phyloP scores from a whole-genome alignment of 2,797 vertebrate genomes.

The Oryzias sinensis region DNA sequence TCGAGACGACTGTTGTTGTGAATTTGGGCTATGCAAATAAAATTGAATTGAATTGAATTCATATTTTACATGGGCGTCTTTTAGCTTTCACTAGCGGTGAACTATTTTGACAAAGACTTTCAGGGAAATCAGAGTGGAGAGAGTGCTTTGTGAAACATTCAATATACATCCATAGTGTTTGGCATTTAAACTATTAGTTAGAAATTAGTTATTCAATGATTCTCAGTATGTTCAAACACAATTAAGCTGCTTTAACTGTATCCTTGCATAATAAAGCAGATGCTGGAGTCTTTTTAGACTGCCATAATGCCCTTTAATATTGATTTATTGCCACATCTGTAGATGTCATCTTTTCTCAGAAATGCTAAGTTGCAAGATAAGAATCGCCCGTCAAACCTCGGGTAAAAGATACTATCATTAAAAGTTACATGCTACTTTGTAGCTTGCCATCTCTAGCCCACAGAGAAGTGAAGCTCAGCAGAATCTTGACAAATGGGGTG shows the following conservation, averaged over 20 bases:
- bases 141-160: conserved; percentile 8
- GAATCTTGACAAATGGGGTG: conserved; percentile 60
- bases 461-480: conserved; percentile 59
- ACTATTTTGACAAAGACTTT: conserved; percentile 26
- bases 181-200: too few relatives aligned
- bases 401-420: conserved; percentile 51
- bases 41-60: too few relatives aligned
- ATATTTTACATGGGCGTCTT: conserved; percentile 42
- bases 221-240: too few relatives aligned
- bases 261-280: too few relatives aligned
- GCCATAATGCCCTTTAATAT: conserved; percentile 1
- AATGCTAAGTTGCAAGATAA: conserved; percentile 44
- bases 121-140: conserved; percentile 14
- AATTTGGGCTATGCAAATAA: too few relatives aligned
- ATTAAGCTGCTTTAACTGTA: too few relatives aligned
- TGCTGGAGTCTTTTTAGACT: too few relatives aligned
- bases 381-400: conserved; percentile 7
- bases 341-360: conserved; percentile 34
- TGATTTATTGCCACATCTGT: conserved; percentile 12
- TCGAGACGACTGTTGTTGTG: too few relatives aligned
- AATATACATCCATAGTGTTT: too few relatives aligned
- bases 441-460: conserved; percentile 38
- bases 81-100: conserved; percentile 15
- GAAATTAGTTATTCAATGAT: too few relatives aligned
- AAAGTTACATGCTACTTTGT: conserved; percentile 42